Conservation (phyloP, 2,113 vertebrate species). For the Prunella himalayana region DNA sequence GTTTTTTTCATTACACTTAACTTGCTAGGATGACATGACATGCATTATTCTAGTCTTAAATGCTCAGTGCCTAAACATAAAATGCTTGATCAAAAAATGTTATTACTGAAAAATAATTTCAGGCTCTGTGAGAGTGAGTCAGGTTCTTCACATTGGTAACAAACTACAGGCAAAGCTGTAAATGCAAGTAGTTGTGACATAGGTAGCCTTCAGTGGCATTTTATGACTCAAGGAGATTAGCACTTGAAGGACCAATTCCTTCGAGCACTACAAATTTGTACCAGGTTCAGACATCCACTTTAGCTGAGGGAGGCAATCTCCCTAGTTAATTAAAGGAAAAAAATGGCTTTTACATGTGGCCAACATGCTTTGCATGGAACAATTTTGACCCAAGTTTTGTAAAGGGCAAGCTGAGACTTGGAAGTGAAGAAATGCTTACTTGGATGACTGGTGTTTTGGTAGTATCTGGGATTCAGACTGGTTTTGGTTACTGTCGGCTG, state of each 20-base stretch:
- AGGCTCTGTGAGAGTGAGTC: neutral
- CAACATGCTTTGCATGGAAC: neutral
- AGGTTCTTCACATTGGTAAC: neutral
- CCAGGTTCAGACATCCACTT: neutral
- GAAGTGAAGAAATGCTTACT: neutral
- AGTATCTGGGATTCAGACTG: neutral
- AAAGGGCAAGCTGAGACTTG: neutral
- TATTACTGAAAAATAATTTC: neutral
- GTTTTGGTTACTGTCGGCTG: neutral
- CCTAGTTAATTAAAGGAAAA: neutral
- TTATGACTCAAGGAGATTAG: neutral
- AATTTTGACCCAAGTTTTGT: neutral
- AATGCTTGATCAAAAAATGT: neutral
- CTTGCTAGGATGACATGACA: neutral
- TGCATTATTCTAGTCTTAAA: neutral
- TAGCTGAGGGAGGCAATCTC: neutral
- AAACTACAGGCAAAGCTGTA: neutral
- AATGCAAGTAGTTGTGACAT: neutral
- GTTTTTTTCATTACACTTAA: neutral
- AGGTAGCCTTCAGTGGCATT: neutral
- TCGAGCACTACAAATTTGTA: neutral
- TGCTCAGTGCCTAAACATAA: neutral
- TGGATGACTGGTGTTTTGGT: neutral
- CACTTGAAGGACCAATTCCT: neutral
- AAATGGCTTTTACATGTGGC: accelerated